phyloP scores from a whole-genome alignment of 2,113 vertebrate genomes.

The Miniopterus natalensis region DNA sequence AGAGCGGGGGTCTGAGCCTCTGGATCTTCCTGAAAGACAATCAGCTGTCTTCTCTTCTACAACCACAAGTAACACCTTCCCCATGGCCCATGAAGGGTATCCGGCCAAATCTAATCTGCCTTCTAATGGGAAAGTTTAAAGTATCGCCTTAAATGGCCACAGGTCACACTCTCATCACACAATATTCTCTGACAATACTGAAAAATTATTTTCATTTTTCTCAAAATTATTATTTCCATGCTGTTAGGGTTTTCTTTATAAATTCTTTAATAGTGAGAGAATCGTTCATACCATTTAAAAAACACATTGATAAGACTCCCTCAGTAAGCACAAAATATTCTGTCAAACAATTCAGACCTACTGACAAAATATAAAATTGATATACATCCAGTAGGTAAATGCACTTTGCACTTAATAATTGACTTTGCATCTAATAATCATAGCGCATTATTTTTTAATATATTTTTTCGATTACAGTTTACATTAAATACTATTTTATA shows the following conservation, averaged over 20 bases:
- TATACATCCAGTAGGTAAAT: not conserved
- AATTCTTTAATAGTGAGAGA: conserved; percentile 4
- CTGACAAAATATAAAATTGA: conserved; percentile 22
- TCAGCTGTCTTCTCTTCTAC: not conserved
- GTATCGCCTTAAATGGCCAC: not conserved
- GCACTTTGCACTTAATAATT: not conserved
- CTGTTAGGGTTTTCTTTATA: not conserved
- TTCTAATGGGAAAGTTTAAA: not conserved
- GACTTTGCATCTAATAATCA: not conserved
- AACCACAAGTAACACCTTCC: not conserved
- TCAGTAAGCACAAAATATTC: not conserved
- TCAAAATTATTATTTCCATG: conserved; percentile 18
- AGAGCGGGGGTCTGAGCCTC: not conserved
- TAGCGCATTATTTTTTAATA: not conserved
- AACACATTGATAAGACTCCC: not conserved
- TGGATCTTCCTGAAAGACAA: not conserved
- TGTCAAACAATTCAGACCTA: not conserved
- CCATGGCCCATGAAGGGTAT: not conserved
- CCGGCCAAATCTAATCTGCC: not conserved
- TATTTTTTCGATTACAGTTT: not conserved
- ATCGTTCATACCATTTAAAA: not conserved
- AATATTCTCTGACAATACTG: not conserved
- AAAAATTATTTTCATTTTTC: not conserved
- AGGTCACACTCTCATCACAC: not conserved
- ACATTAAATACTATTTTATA: not conserved